These are phyloP conservation scores for Leguminivora glycinivorella DNA, from an alignment of 1,140 invertebrate species.

Conservation along the genomic window DNA sequence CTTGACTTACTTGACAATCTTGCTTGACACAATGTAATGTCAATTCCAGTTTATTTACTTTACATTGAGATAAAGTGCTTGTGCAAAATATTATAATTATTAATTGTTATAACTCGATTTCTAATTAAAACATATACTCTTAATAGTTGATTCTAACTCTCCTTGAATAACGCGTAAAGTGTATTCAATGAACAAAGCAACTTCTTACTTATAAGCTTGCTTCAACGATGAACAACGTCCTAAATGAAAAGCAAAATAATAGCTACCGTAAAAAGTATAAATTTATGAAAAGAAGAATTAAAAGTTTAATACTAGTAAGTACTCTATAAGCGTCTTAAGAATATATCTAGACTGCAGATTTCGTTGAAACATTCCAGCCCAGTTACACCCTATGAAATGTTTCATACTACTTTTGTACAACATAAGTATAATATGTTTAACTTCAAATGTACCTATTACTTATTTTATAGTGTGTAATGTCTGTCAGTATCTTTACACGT, in stretches of 20 bases:
- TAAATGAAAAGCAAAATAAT: conserved; percentile 57
- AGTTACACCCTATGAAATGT: too few species aligned
- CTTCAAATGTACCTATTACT: too few species aligned
- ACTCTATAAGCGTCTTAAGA: too few species aligned
- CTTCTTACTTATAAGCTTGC: neutral
- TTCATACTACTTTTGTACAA: too few species aligned
- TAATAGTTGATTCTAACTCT: neutral
- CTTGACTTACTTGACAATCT: neutral
- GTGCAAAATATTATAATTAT: neutral
- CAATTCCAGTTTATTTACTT: neutral
- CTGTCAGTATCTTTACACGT: too few species aligned
- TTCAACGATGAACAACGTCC: conserved; percentile 47
- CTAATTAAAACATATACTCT: neutral
- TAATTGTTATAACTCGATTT: neutral
- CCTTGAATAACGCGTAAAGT: neutral
- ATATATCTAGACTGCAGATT: too few species aligned
- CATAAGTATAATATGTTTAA: too few species aligned
- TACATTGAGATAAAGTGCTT: neutral
- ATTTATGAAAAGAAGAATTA: conserved; percentile 61
- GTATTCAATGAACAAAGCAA: neutral
- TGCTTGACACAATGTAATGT: neutral
- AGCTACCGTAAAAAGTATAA: conserved; percentile 63
- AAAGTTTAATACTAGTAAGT: conserved; percentile 62
- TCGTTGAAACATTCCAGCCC: too few species aligned
- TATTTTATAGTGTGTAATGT: too few species aligned